These are phyloP conservation scores for Branchinecta lynchi DNA, from an alignment of 1,140 invertebrate genomes.

Conservation along the genomic window DNA sequence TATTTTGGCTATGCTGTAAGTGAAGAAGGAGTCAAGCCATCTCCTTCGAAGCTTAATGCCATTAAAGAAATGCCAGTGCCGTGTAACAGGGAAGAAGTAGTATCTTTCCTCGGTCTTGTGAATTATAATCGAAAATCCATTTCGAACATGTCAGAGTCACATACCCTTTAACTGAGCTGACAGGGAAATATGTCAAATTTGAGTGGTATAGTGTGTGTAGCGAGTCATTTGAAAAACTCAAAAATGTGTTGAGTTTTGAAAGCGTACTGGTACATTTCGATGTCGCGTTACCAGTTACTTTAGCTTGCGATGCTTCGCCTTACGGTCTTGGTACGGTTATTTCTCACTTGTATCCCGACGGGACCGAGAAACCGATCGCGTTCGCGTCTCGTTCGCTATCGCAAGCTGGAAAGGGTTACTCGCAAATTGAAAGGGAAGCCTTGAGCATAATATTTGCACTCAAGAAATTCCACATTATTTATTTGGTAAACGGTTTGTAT, in stretches of 20 bases:
- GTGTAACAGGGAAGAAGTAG: too few relatives aligned
- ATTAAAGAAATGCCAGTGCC: too few relatives aligned
- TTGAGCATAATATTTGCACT: slow-evolving; percentile 37
- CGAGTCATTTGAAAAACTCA: too few relatives aligned
- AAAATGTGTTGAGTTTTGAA: slow-evolving; percentile 11
- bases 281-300: slow-evolving; percentile 34
- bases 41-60: too few relatives aligned
- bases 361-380: slow-evolving; percentile 30
- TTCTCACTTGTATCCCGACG: slow-evolving; percentile 26
- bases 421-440: slow-evolving; percentile 39
- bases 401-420: slow-evolving; percentile 34
- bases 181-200: too few relatives aligned
- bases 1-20: too few relatives aligned
- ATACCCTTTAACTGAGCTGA: too few relatives aligned
- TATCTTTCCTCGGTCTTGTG: too few relatives aligned
- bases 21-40: too few relatives aligned
- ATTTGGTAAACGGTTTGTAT: slow-evolving; percentile 33
- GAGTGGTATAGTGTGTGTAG: too few relatives aligned
- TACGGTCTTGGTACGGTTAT: slow-evolving; percentile 32
- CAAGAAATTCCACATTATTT: slow-evolving; percentile 38
- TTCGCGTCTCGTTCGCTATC: slow-evolving; percentile 33
- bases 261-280: slow-evolving; percentile 30
- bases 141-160: too few relatives aligned
- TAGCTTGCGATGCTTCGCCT: slow-evolving; percentile 29
- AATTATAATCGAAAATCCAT: too few relatives aligned